Evolutionary conservation across 2,888 invertebrate species (phyloP), one percentile per base, ranked within the genome.

Genomic region (Meiosimyza decipiens): DNA sequence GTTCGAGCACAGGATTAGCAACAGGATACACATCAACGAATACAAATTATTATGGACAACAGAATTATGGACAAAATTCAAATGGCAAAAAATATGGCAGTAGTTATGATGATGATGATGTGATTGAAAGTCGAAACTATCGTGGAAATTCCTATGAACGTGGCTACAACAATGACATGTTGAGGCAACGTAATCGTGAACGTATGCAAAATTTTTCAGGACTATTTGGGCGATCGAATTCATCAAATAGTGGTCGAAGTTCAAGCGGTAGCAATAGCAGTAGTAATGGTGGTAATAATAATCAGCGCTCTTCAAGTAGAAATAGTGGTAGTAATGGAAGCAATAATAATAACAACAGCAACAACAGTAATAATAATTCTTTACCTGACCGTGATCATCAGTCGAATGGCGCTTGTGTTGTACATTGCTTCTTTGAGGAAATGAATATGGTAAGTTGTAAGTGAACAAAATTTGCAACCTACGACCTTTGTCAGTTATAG

Each of bases 371-470:
- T 28, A 77, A 73, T 71, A 74, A 71, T 12, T 76, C 62, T 6
- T 63, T 71, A 5, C 33, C 47, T 40, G 64, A 64, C 28, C 64
- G 51, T 28, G 64, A 64, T 22, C 64, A n/a, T 18, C 50, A 51
- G 22, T 28, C 74, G 15, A 82, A 81, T 63, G 75, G 87, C 73
- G 86, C 88, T 73, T 93, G 93, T 79, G 88, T 91, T 1, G 84
- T 91, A 28, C 92, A 93, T 75, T 94, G 94, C 81, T 91, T 94
- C 80, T 89, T 93, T 81, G 90, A 91, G 73, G 90, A 91, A 82
- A 83, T 93, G 75, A 90, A 91, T 80, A 89, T 92, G 91, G 93
- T 92, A 86, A 84, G 85, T 79, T 6, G 12, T 6, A 40, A 1
- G 9, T 40, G 9, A 2, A 7, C 3, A 1, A 9, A 7, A 2